Evolutionary conservation across 2,113 vertebrate genomes (phyloP), one percentile per base, ranked within the genome.

Genomic region (Nothocercus julius): DNA sequence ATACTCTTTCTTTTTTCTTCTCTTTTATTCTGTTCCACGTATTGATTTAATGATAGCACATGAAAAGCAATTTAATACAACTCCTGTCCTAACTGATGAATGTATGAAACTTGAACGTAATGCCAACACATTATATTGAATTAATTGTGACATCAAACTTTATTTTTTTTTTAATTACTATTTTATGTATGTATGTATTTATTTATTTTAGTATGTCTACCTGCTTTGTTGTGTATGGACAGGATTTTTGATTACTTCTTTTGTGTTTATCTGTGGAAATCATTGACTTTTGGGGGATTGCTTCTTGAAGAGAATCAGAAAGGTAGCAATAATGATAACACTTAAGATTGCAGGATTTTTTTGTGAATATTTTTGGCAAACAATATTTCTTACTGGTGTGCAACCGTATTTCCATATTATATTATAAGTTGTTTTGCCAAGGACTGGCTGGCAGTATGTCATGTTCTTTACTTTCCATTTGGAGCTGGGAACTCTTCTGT

Each of bases 381-480:
- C 34, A 76, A 13, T 82, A 22, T 68, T 86, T 92, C 66, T 85
- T 51, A 84, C 68, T 53, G n/a, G 13, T 25, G 22, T 82, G 49
- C 62, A 84, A 13, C 69, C n/a, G 47, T 83, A 88, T 94, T 93
- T 88, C 80, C 80, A 49, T 78, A 34, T 91, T 87, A 27, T 30
- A 92, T 54, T 81, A 70, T 42, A 25, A 94, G 40, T n/a, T 78
- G 82, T 93, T 88, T 95, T 91, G 90, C 93, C 94, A 83, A 94
- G 79, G 63, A 70, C 79, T 68, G 68, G 7, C 68, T 95, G 92
- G 90, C 90, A 94, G 83, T 22, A 64, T 95, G 85, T 94, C 85
- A 30, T 84, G 91, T 96, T 96, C 93, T 49, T 85, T 72, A 54
- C 19, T 44, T 88, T 87, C 82, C 85, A 42, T 88, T 88, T 93